Conservation (phyloP, 2,888 invertebrate genomes). For the Rutpela maculata region DNA sequence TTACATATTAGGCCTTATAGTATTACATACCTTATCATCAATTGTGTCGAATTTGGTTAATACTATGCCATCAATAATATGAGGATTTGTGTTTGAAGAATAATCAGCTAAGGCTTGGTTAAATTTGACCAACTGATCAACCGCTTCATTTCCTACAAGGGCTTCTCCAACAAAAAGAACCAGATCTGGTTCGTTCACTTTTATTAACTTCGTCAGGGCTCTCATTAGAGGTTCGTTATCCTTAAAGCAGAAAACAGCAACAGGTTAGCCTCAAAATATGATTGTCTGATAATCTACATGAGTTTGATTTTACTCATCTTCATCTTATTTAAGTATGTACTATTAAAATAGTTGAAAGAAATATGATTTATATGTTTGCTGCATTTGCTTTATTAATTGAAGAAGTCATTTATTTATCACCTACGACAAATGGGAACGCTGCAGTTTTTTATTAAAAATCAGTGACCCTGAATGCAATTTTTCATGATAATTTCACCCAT, state of each 20-base stretch:
- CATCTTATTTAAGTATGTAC: too few species aligned
- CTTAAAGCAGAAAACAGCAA: constrained; percentile 57
- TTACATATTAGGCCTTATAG: constrained; percentile 2
- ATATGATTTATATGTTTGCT: too few species aligned
- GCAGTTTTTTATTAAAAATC: too few species aligned
- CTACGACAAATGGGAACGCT: too few species aligned
- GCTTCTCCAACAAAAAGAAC: constrained; percentile 99
- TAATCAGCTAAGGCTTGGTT: constrained; percentile 98
- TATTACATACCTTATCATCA: constrained; percentile 89
- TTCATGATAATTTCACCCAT: too few species aligned
- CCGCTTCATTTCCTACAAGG: constrained; percentile 99
- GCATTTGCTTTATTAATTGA: too few species aligned
- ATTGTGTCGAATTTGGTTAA: constrained; percentile 99
- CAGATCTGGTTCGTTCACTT: constrained; percentile 97
- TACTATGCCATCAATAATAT: constrained; percentile 98
- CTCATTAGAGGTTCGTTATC: constrained; percentile 99
- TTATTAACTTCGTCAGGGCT: constrained; percentile 96
- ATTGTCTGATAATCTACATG: background rate
- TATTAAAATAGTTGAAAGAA: too few species aligned
- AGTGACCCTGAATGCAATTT: too few species aligned
- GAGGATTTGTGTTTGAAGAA: constrained; percentile 84
- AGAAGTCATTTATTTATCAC: too few species aligned
- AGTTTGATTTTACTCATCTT: too few species aligned
- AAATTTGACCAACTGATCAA: constrained; percentile 99
- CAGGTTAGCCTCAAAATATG: background rate